Evolutionary conservation across 2,113 vertebrate genomes (phyloP).

Genomic region (Eulemur macaco): DNA sequence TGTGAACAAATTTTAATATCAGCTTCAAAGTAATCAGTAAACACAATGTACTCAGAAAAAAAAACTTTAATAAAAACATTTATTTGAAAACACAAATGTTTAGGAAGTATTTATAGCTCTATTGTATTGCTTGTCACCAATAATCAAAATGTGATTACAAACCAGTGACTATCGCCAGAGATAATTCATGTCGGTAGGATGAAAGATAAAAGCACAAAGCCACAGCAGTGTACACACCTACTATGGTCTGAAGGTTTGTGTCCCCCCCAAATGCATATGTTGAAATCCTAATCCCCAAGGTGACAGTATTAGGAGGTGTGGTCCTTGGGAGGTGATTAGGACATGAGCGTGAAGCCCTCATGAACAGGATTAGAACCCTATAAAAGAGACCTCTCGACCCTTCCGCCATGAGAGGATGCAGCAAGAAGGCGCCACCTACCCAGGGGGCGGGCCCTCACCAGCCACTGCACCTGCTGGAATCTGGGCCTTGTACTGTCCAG

Average conservation of each 20-base stretch:
- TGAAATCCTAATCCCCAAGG: not conserved
- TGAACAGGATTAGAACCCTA: not conserved
- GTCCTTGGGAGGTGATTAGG: not conserved
- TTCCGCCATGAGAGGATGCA: not conserved
- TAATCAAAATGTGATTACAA: conserved; percentile 5
- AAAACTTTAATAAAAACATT: not conserved
- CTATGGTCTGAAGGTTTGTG: not conserved
- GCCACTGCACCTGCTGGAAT: no score
- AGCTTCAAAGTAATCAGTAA: not conserved
- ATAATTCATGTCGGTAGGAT: not conserved
- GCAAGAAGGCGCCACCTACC: not conserved
- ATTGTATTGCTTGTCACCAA: not conserved
- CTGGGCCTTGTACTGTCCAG: not conserved
- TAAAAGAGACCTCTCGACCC: not conserved
- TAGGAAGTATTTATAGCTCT: not conserved
- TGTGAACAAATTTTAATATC: not conserved
- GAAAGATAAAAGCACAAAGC: not conserved
- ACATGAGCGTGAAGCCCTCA: not conserved
- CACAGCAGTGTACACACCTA: not conserved
- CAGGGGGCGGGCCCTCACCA: not conserved
- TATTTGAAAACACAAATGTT: not conserved
- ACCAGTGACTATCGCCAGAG: not conserved
- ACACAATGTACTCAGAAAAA: not conserved
- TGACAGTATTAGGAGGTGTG: not conserved
- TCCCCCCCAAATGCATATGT: not conserved